Conservation (phyloP, 2,888 invertebrate species). For the Pristionchus japonicus region DNA sequence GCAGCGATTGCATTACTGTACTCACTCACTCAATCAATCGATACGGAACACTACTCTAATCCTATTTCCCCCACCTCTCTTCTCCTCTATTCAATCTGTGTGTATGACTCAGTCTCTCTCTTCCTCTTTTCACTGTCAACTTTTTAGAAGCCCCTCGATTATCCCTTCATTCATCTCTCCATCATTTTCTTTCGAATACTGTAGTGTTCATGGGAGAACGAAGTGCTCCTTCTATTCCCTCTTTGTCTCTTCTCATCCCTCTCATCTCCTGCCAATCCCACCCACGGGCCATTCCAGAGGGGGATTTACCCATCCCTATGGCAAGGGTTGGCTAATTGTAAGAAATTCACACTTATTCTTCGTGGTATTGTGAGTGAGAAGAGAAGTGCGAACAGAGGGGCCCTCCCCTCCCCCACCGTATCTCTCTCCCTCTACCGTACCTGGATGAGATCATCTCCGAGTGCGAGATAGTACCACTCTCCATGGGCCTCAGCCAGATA, state of each 20-base stretch:
- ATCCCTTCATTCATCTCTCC: not conserved
- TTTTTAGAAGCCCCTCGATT: conserved; percentile 1
- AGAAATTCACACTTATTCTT: not conserved
- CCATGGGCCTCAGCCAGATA: conserved; percentile 78
- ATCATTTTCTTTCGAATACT: not conserved
- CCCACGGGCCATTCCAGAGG: not conserved
- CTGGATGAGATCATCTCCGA: conserved; percentile 43
- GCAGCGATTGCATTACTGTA: not conserved
- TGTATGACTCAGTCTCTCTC: not conserved
- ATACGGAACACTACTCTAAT: conserved; percentile 34
- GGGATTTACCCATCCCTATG: not conserved
- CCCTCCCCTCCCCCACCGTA: not conserved
- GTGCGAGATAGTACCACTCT: conserved; percentile 76
- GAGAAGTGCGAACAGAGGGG: not conserved
- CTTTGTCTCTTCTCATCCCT: not conserved
- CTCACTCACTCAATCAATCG: not conserved
- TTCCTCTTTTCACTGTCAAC: not conserved
- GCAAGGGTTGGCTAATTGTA: not conserved
- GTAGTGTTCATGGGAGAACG: not conserved
- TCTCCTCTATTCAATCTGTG: not conserved
- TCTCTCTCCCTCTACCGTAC: conserved; percentile 26
- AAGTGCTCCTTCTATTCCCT: not conserved
- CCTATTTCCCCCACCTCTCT: not conserved
- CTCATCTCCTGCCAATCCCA: not conserved
- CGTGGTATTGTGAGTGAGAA: not conserved